These are phyloP conservation scores for Octodonta nipae DNA, from an alignment of 2,888 invertebrate genomes.

Conservation along the genomic window DNA sequence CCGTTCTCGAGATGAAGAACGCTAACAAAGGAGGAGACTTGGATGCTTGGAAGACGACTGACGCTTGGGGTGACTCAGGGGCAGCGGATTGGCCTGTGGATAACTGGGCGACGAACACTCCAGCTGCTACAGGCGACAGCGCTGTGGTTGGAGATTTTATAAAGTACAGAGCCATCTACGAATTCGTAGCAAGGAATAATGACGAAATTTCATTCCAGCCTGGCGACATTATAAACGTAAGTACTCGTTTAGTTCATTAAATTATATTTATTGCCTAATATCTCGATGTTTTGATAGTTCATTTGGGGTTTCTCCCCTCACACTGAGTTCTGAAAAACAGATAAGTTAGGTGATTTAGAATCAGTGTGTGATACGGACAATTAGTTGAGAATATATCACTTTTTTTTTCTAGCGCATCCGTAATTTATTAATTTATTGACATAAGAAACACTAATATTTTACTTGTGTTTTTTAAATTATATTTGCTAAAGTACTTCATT, in stretches of 20 bases:
- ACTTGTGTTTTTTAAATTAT: too few species aligned
- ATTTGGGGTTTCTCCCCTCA: too few species aligned
- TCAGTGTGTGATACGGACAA: too few species aligned
- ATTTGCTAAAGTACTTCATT: too few species aligned
- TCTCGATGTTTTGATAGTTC: too few species aligned
- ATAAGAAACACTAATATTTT: too few species aligned
- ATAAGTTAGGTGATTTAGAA: too few species aligned
- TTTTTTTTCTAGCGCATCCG: too few species aligned
- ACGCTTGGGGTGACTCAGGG: conserved; percentile 36
- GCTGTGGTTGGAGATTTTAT: conserved; percentile 39
- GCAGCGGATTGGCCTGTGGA: conserved; percentile 41
- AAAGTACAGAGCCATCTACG: conserved; percentile 82
- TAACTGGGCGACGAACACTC: conserved; percentile 20
- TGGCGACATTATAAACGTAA: conserved; percentile 79
- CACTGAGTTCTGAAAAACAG: too few species aligned
- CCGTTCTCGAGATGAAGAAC: conserved; percentile 34
- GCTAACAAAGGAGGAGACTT: conserved; percentile 30
- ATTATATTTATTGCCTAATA: too few species aligned
- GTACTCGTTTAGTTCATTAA: conserved; percentile 20
- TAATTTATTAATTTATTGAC: too few species aligned
- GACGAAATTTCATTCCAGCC: conserved; percentile 90
- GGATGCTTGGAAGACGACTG: conserved; percentile 44
- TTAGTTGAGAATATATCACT: too few species aligned
- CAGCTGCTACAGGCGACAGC: conserved; percentile 27
- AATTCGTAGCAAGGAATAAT: conserved; percentile 79